Evolutionary conservation across 1,140 invertebrate species (phyloP), one percentile per base, ranked within the genome.

Genomic region (Arion vulgaris): DNA sequence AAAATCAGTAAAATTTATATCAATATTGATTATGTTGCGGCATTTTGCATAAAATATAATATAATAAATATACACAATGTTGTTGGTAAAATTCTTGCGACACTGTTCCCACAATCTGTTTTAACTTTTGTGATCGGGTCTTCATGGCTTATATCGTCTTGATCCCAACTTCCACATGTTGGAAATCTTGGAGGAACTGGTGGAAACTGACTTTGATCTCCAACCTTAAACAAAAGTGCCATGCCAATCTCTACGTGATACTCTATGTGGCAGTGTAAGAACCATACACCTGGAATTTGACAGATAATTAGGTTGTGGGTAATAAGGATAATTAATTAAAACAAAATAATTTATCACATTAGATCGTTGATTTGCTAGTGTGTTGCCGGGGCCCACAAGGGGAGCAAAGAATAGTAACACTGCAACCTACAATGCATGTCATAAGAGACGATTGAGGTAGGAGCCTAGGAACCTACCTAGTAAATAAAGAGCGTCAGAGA

Each of bases 181-280:
- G 71, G 80, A n/a, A 81, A 81, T 92, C 92, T 85, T 93, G 94
- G 68, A 68, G 90, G 17, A 93, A 94, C 51, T 0, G 94, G 94
- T 17, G 92, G 92, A 45, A 94, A 81, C 82, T 94, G 89, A 0
- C 79, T 77, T 17, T 69, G 73, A 13, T 93, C 87, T 9, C 94
- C 94, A 1, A 97, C 95, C 92, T 97, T 96, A 79, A 98, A 94
- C 0, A 98, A 93, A 9, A 98, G 86, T 0, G 96, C 95, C 97
- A 98, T 98, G 26, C 97, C 97, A 26, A 97, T 94, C 92, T 97
- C 96, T 0, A 96, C 95, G 88, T 98, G 97, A 89, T 96, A 97
- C 86, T 97, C 96, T 73, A 98, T 95, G 90, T 98, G 97, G 89
- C 97, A 98, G 88, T 98, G 97, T 90, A 97, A 96, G 15, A 98